Base-by-base conservation (phyloP, 1,140 invertebrate genomes). In the Aphidius gifuensis region DNA sequence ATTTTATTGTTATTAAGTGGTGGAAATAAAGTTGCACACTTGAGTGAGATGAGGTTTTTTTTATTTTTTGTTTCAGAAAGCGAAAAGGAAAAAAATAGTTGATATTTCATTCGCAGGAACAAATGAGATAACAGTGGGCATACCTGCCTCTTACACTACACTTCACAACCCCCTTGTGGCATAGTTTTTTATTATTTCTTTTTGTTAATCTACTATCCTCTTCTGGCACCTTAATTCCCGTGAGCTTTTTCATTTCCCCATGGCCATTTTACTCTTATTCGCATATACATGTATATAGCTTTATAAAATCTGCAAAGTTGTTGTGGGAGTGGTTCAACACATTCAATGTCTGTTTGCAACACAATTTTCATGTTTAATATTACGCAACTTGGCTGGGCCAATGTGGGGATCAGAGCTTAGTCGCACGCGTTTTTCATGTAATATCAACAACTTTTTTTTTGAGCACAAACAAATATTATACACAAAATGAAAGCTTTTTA, bases 101-200 rank as follows among this genome's bases (percentile, higher is more conserved):
- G 71, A 77, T 78, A 78, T 78, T 78, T 76, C 74, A 78, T 75
- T 40, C 72, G 67, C 62, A 66, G 58, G 74, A 75, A 75, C 74
- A 74, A 76, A 75, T 74, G 68, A 78, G 76, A 78, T 78, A 78
- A 78, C 76, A 73, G 60, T 68, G 66, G 70, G 69, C 68, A 76
- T 74, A 74, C 74, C 75, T 70, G 72, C 71, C 64, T 68, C 71
- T 67, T 53, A 45, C 49, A 58, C 53, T 60, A 59, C 67, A 55
- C 32, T 46, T 58, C 50, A 45, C 40, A 48, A 44, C 64, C 49
- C 61, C 40, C 53, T 55, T 55, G 38, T 21, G n/a, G 48, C 40
- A 50, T 7, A 45, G 8, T 57, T 42, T 43, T 8, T 21, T 39
- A n/a, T 54, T 16, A 43, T 39, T 47, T 44, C 16, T 47, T 16